Evolutionary conservation across 2,113 vertebrate species (phyloP).

Genomic region (Taurulus bubalis): DNA sequence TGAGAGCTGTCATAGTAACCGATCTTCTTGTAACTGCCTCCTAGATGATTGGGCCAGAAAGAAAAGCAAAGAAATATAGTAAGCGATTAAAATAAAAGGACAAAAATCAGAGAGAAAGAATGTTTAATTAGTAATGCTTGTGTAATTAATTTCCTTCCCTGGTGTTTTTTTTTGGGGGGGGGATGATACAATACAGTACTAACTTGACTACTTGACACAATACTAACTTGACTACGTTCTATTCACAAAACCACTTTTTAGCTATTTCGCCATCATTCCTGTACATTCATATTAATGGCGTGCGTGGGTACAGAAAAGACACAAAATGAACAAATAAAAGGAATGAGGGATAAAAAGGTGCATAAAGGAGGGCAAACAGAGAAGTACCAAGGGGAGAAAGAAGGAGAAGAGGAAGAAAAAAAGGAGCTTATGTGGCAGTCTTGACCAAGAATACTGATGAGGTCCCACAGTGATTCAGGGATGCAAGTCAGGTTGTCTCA

Average conservation of each 20-base stretch:
- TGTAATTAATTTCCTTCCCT: conserved; percentile 17
- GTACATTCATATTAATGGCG: conserved; percentile 19
- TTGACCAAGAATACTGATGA: conserved; percentile 78
- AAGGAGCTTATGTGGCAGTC: conserved; percentile 64
- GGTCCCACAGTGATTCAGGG: conserved; percentile 61
- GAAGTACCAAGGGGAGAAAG: conserved; percentile 40
- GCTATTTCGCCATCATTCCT: conserved; percentile 5
- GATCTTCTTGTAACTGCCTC: conserved; percentile 93
- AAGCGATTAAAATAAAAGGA: conserved; percentile 1
- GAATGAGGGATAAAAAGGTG: conserved; percentile 41
- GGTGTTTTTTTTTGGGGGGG: background rate
- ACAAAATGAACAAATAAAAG: conserved; percentile 36
- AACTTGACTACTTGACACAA: conserved; percentile 7
- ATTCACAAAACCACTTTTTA: conserved; percentile 16
- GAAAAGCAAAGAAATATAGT: background rate
- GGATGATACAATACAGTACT: background rate
- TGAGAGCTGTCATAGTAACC: conserved; percentile 96
- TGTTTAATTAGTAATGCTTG: conserved; percentile 17
- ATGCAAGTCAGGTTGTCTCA: conserved; percentile 76
- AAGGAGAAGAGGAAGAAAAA: conserved; percentile 38
- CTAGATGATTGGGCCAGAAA: conserved; percentile 65
- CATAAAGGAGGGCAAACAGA: conserved; percentile 58
- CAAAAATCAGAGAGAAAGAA: background rate
- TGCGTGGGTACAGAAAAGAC: conserved; percentile 13
- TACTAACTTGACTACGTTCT: conserved; percentile 26